A percentile compares a stretch with the other conserved stretches of the same genome.
phyloP scores from a whole-genome alignment of 1,140 invertebrate species.

The Aporrectodea caliginosa region DNA sequence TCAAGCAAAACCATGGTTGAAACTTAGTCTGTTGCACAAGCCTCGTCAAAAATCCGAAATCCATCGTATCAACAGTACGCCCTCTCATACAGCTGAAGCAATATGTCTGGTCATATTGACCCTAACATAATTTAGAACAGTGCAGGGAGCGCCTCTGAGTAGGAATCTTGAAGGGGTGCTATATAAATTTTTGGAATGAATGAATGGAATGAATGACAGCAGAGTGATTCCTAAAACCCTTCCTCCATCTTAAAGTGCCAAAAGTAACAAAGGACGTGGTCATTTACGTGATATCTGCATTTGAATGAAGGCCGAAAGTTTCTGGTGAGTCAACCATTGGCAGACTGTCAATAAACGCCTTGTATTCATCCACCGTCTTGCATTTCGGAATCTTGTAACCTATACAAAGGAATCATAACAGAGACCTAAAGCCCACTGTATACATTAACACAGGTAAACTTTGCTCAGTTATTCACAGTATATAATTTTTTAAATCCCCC shows the following conservation, averaged over 20 bases:
- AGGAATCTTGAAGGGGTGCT: no score
- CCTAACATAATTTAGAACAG: no score
- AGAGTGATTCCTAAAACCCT: neutral
- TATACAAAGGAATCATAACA: no score
- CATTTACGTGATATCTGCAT: slow-evolving; percentile 90
- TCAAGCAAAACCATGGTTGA: no score
- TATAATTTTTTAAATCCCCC: no score
- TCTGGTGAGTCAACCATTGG: slow-evolving; percentile 84
- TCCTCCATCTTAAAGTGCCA: neutral
- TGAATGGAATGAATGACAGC: neutral
- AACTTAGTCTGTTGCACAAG: no score
- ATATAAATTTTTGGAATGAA: neutral
- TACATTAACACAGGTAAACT: no score
- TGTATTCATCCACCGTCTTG: slow-evolving; percentile 53
- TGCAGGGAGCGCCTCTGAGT: no score
- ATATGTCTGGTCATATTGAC: no score
- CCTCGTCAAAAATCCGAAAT: neutral
- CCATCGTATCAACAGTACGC: neutral
- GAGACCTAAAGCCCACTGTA: no score
- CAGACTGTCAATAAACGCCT: slow-evolving; percentile 69
- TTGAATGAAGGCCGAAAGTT: slow-evolving; percentile 89
- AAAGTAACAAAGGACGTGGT: neutral
- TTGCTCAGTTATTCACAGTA: no score
- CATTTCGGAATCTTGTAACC: slow-evolving; percentile 56
- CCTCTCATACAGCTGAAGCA: neutral